Conservation (phyloP, 2,797 vertebrate species). For the Lagocephalus sceleratus region DNA sequence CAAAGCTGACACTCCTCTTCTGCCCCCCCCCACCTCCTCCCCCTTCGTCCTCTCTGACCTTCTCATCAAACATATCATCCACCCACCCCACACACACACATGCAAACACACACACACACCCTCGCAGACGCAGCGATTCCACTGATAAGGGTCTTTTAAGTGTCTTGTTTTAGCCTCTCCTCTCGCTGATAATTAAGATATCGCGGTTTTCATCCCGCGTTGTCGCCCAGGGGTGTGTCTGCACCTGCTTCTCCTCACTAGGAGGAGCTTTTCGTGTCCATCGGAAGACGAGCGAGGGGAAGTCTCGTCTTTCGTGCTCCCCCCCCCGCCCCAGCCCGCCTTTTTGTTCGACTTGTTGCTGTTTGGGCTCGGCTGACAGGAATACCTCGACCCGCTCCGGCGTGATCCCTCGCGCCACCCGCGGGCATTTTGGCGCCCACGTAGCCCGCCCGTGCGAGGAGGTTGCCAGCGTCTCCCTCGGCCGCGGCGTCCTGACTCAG, state of each 20-base stretch:
- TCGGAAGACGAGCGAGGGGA: no score
- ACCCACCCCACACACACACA: constrained; percentile 25
- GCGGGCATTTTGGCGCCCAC: constrained; percentile 52
- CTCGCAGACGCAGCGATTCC: constrained; percentile 35
- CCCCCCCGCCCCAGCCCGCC: no score
- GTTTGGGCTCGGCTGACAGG: constrained; percentile 10
- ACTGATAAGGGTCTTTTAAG: constrained; percentile 56
- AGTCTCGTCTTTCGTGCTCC: constrained; percentile 11
- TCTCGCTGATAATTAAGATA: constrained; percentile 53
- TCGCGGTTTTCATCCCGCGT: constrained; percentile 44
- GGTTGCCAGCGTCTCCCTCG: constrained; percentile 74
- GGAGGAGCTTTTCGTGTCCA: constrained; percentile 32
- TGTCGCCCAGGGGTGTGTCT: constrained; percentile 46
- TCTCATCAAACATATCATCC: constrained; percentile 61
- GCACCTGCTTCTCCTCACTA: constrained; percentile 49
- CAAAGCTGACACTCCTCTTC: constrained; percentile 47
- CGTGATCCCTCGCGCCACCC: constrained; percentile 21
- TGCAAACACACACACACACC: constrained; percentile 17
- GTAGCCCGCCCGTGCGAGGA: constrained; percentile 35
- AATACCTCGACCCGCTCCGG: constrained; percentile 4
- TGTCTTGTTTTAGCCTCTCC: constrained; percentile 45
- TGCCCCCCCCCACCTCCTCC: constrained; percentile 24
- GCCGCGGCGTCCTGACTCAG: constrained; percentile 75
- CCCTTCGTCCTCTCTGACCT: constrained; percentile 66
- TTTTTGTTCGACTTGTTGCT: not conserved